Evolutionary conservation across 2,797 vertebrate genomes (phyloP), one percentile per base, ranked within the genome.

Genomic region (Menidia menidia): DNA sequence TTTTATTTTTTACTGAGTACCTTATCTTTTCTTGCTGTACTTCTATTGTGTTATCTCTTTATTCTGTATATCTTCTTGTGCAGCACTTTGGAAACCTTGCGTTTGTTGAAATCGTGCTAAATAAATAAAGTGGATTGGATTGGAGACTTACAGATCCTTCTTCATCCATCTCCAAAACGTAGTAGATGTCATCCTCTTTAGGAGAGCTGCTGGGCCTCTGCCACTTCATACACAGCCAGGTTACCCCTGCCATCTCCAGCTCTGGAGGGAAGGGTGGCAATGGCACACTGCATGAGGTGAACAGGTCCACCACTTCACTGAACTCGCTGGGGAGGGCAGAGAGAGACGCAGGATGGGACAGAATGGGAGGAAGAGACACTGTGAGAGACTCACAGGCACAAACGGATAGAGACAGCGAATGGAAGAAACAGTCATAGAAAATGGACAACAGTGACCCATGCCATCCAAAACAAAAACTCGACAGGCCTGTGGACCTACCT

Each of bases 101-200:
- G 25, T 25, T 25, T 25, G 25, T 25, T 25, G 25, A 25, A 25
- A 25, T 25, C 25, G 25, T 25, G 25, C 25, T 25, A 25, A 1
- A 25, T 25, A 25, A 25, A 25, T 25, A 25, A 25, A 25, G 25
- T 25, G 25, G 25, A 25, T 25, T 47, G 35, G 16, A 47, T 44
- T 14, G 32, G 11, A 75, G 25, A 87, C 95, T 92, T 93, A 99
- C 97, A 91, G 95, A 97, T 89, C 95, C 95, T 89, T 97, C 96
- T 88, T 98, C 97, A 84, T 99, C 98, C 98, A 99, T 98, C 92
- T 99, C 98, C 89, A 99, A 93, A 89, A 95, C 91, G 83, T 99
- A 99, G 42, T 91, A 94, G 89, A 98, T 96, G 76, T 97, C 96
- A 82, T 99, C 98, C 89, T 98, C 98, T 77, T 96, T 96, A 30